Evolutionary conservation across 1,140 invertebrate genomes (phyloP), one percentile per base, ranked within the genome.

Genomic region (Solenopsis invicta): DNA sequence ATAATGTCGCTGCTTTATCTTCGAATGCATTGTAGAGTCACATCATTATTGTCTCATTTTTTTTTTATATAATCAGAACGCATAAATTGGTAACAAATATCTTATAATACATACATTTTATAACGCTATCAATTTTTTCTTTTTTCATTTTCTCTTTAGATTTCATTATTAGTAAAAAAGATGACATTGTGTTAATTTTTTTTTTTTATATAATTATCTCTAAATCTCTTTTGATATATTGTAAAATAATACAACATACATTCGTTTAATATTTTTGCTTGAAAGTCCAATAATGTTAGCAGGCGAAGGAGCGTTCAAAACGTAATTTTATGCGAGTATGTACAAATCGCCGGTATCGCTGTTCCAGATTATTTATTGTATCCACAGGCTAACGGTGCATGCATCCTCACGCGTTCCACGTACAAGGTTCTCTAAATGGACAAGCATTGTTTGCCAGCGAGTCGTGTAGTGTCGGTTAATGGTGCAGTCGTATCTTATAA

Each of bases 351-450:
- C 64, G 56, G 74, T 45, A 89, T 84, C 64, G 61, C 88, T 89
- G 86, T 87, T 87, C 85, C 82, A 84, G 74, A 84, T 92, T 92
- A 91, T 90, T 91, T 91, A 92, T 92, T 85, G 82, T 86, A 90
- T 90, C 77, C 80, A 87, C 71, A 84, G 56, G 24, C 29, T 91
- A 92, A 92, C 91, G 91, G 91, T 92, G 80, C 87, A 86, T 78
- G 77, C 87, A 64, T 91, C 76, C 75, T 81, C 84, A 69, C 77
- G 81, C 84, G 82, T 62, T 82, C 45, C 61, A 71, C 56, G 81
- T 81, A 62, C 77, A 77, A 84, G 76, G 61, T 66, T 89, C 88
- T 69, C 54, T 54, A 76, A 67, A 88, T 71, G 86, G 86, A 75
- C 59, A 76, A 74, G 82, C 90, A 90, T 91, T 91, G 90, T 90